phyloP scores from a whole-genome alignment of 2,888 invertebrate species.

The Cephus spinipes region DNA sequence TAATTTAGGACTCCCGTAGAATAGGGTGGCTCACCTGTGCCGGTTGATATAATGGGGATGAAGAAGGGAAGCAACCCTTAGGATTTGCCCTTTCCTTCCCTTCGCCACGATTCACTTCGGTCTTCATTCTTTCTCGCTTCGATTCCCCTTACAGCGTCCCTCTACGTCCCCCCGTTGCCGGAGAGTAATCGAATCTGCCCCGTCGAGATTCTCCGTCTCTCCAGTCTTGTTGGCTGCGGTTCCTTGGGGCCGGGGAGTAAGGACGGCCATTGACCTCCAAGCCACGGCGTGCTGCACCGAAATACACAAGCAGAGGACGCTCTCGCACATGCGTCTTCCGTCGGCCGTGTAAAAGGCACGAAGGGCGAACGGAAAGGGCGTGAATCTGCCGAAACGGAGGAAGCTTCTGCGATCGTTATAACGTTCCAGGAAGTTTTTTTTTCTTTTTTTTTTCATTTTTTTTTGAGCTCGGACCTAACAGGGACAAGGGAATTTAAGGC shows the following conservation, averaged over 20 bases:
- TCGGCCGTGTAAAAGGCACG: slow-evolving; percentile 33
- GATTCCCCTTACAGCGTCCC: slow-evolving; percentile 14
- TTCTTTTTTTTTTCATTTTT: neutral
- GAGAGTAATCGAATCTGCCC: neutral
- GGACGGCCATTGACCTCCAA: slow-evolving; percentile 67
- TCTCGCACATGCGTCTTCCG: slow-evolving; percentile 52
- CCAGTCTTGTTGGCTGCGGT: slow-evolving; percentile 26
- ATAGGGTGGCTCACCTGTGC: neutral
- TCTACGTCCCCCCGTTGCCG: neutral
- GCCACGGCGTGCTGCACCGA: slow-evolving; percentile 60
- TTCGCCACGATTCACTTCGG: neutral
- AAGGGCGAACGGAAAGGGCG: slow-evolving; percentile 41
- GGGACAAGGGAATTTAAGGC: neutral
- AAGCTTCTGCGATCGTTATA: neutral
- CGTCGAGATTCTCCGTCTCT: slow-evolving; percentile 20
- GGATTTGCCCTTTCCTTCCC: neutral
- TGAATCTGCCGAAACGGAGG: slow-evolving; percentile 37
- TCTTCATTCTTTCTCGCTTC: slow-evolving; percentile 19
- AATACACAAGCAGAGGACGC: slow-evolving; percentile 58
- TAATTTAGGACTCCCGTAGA: neutral
- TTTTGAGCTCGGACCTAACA: neutral
- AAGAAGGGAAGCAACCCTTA: neutral
- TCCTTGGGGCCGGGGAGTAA: slow-evolving; percentile 63
- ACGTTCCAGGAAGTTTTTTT: neutral
- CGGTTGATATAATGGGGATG: neutral